Evolutionary conservation across 2,113 vertebrate genomes (phyloP).

Genomic region (Elachura formosa): DNA sequence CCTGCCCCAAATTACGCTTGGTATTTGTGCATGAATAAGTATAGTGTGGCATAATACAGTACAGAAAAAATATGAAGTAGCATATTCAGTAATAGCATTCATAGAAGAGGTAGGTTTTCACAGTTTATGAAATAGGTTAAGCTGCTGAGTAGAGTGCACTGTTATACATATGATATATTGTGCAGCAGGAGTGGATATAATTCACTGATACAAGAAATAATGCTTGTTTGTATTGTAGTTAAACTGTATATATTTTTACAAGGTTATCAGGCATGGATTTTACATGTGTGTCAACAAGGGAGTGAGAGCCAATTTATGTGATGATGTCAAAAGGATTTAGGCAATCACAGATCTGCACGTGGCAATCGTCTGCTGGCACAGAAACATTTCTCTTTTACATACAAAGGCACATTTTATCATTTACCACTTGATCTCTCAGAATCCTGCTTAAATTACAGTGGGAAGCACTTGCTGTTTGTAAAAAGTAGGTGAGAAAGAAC

Average conservation of each 20-base stretch:
- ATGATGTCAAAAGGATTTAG: neutral
- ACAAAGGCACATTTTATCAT: neutral
- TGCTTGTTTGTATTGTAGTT: neutral
- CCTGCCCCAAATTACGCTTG: neutral
- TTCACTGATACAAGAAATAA: neutral
- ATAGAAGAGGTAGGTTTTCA: neutral
- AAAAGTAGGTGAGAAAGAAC: neutral
- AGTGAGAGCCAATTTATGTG: neutral
- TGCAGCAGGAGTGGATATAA: neutral
- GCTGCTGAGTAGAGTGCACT: neutral
- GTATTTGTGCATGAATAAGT: neutral
- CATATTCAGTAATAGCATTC: neutral
- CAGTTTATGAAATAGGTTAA: neutral
- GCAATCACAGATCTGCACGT: neutral
- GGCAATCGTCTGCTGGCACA: neutral
- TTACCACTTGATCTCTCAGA: neutral
- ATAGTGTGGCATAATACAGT: neutral
- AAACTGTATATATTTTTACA: neutral
- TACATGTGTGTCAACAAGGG: neutral
- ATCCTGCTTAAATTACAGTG: constrained; percentile 17
- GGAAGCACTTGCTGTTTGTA: neutral
- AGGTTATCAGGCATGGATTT: neutral
- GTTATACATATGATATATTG: neutral
- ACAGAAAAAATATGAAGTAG: neutral
- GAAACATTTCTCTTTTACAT: neutral